phyloP scores from a whole-genome alignment of 2,797 vertebrate genomes.

The Apogon talboti region DNA sequence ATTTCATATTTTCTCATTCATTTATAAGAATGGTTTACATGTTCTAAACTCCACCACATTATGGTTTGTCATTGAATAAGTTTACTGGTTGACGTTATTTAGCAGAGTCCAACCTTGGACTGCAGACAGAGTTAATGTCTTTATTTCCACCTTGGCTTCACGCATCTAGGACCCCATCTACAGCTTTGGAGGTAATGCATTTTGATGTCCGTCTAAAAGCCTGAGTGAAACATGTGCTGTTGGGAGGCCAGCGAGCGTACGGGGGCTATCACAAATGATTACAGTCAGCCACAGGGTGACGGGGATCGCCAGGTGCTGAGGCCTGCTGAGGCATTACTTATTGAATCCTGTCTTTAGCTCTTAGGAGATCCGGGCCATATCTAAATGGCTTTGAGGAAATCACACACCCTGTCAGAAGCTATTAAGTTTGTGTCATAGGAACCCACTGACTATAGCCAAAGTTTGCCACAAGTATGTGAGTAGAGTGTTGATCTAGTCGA shows the following conservation, averaged over 20 bases:
- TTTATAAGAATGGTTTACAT: background rate
- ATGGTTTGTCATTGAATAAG: constrained; percentile 13
- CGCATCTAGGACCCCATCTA: constrained; percentile 48
- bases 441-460: constrained; percentile 36
- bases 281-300: constrained; percentile 75
- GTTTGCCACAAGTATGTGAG: constrained; percentile 40
- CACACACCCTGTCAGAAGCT: constrained; percentile 70
- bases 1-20: constrained; percentile 15
- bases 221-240: constrained; percentile 74
- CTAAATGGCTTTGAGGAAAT: constrained; percentile 76
- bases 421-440: constrained; percentile 55
- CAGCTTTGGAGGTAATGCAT: constrained; percentile 69
- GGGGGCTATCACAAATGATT: constrained; percentile 80
- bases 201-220: constrained; percentile 78
- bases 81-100: constrained; percentile 22
- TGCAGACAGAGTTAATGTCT: constrained; percentile 65
- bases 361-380: constrained; percentile 59
- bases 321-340: constrained; percentile 73
- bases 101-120: constrained; percentile 38
- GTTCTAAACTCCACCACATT: constrained; percentile 6
- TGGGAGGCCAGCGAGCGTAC: constrained; percentile 60
- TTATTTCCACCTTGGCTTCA: constrained; percentile 62
- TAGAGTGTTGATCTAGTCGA: constrained; percentile 15
- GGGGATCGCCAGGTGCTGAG: constrained; percentile 68
- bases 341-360: constrained; percentile 76